Percentiles rank a stretch among this genome's conserved stretches.
Conservation (phyloP, 2,113 vertebrate genomes). For the Oceanites oceanicus region DNA sequence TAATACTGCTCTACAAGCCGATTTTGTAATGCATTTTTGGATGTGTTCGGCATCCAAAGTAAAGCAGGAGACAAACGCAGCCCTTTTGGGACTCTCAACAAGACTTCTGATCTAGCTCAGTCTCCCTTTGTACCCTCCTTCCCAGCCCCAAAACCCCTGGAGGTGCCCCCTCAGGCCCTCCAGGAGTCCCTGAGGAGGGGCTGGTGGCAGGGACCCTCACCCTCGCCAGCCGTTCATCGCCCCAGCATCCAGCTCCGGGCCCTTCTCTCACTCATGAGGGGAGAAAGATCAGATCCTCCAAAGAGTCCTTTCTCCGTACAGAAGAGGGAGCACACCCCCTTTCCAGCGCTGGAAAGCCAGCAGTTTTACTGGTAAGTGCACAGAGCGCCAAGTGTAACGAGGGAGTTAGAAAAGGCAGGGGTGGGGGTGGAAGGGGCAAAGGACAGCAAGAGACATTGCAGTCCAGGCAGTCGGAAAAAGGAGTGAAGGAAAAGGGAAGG, state of each 20-base stretch:
- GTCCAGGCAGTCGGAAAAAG: neutral
- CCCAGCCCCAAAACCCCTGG: neutral
- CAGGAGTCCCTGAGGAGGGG: neutral
- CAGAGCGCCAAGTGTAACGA: neutral
- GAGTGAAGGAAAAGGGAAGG: neutral
- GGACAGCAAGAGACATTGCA: neutral
- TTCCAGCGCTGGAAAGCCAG: neutral
- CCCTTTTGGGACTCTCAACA: accelerated
- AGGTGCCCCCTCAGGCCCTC: neutral
- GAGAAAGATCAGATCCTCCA: neutral
- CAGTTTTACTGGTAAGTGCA: accelerated
- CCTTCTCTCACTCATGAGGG: neutral
- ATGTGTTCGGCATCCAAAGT: neutral
- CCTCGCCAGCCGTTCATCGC: accelerated
- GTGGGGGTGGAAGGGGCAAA: neutral
- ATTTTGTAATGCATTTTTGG: neutral
- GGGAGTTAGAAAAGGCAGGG: neutral
- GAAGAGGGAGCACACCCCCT: neutral
- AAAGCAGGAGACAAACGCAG: neutral
- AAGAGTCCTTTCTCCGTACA: neutral
- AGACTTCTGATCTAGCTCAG: neutral
- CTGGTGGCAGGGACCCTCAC: neutral
- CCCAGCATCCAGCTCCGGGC: neutral
- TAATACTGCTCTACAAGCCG: neutral
- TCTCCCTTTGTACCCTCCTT: neutral